Percentiles rank a stretch among this genome's conserved stretches.
Evolutionary conservation across 2,113 vertebrate genomes (phyloP).

Genomic region (Struthidea cinerea): DNA sequence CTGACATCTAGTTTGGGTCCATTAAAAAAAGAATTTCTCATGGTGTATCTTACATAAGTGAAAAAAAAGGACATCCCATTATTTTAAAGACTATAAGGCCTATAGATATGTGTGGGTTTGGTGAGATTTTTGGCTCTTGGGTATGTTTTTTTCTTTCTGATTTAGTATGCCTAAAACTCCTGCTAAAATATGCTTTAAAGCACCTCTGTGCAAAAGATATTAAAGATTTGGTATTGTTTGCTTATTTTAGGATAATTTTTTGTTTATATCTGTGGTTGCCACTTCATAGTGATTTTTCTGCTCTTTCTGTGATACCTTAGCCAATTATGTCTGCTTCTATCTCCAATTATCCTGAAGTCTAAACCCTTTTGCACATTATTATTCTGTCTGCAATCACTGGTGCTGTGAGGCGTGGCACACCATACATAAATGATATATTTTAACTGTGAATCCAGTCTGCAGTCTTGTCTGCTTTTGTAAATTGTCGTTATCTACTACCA

Average conservation of each 20-base stretch:
- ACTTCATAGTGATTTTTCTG: neutral
- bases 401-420: neutral
- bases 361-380: neutral
- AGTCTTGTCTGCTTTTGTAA: neutral
- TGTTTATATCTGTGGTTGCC: neutral
- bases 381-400: neutral
- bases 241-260: neutral
- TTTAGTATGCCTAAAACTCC: neutral
- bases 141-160: neutral
- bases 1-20: neutral
- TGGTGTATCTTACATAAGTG: rapidly evolving
- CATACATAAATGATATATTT: neutral
- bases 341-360: neutral
- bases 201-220: neutral
- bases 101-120: neutral
- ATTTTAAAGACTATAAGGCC: neutral
- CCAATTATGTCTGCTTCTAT: neutral
- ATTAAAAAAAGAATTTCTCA: neutral
- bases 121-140: neutral
- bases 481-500: neutral
- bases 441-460: neutral
- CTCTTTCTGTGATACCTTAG: neutral
- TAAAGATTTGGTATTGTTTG: neutral
- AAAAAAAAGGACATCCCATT: neutral
- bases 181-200: neutral